Percentiles rank a stretch among this genome's conserved stretches.
Conservation (phyloP, 2,797 vertebrate genomes). For the Chloroceryle inda region DNA sequence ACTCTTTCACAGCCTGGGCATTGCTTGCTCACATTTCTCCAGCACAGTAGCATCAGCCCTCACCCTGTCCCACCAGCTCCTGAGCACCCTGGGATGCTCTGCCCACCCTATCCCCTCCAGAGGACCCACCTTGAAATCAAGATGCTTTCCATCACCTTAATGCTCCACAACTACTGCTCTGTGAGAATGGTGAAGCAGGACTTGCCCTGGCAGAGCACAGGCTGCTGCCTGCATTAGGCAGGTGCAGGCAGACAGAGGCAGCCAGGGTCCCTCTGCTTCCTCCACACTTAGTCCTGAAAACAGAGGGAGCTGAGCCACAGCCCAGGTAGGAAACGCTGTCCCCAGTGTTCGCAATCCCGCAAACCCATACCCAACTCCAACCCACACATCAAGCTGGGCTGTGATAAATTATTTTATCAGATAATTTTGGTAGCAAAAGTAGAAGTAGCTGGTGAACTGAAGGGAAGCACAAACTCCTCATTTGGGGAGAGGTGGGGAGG, state of each 20-base stretch:
- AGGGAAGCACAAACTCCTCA: neutral
- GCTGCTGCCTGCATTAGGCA: neutral
- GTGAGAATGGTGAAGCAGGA: neutral
- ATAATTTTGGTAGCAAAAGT: neutral
- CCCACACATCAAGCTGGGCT: rapidly evolving
- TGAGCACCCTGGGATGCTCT: neutral
- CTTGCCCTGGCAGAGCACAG: neutral
- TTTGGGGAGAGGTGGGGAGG: neutral
- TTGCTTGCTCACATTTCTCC: rapidly evolving
- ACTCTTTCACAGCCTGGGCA: neutral
- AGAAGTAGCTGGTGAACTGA: neutral
- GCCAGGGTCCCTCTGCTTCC: neutral
- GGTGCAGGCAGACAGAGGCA: neutral
- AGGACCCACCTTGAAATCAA: neutral
- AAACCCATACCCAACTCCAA: neutral
- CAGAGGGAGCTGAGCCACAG: neutral
- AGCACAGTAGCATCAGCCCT: neutral
- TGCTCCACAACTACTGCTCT: neutral
- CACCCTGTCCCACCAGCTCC: neutral
- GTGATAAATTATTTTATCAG: neutral
- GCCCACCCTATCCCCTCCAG: neutral
- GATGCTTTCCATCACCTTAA: neutral
- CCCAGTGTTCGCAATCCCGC: neutral
- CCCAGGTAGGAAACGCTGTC: neutral
- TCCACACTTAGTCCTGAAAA: neutral